These are phyloP conservation scores for Melanotaenia boesemani DNA, from an alignment of 2,797 vertebrate species.

Conservation along the genomic window DNA sequence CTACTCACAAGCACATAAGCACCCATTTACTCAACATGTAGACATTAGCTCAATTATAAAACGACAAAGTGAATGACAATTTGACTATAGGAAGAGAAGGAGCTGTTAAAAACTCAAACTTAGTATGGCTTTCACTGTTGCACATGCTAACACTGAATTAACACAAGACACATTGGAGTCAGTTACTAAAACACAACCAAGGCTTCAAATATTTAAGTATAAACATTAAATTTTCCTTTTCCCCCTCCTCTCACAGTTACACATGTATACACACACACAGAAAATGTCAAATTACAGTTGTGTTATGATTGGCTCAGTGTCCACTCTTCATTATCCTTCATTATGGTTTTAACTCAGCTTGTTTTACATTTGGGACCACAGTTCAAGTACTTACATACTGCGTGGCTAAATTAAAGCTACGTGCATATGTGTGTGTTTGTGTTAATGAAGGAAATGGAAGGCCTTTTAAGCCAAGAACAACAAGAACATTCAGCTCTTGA, in stretches of 20 bases:
- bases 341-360: constrained; percentile 75
- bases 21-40: constrained; percentile 46
- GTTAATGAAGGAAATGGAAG: constrained; percentile 55
- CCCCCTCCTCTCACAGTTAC: constrained; percentile 1
- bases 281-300: constrained; percentile 26
- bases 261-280: constrained; percentile 9
- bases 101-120: constrained; percentile 23
- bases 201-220: not conserved
- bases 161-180: not conserved
- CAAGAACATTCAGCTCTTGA: constrained; percentile 44
- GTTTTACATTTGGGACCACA: constrained; percentile 73
- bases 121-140: not conserved
- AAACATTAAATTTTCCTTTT: constrained; percentile 2
- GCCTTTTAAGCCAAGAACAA: constrained; percentile 73
- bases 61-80: constrained; percentile 49
- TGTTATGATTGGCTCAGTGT: constrained; percentile 77
- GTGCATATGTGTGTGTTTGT: constrained; percentile 33
- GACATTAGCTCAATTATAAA: constrained; percentile 56
- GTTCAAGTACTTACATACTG: constrained; percentile 63
- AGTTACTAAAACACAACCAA: constrained; percentile 1
- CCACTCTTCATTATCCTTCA: constrained; percentile 75
- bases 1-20: constrained; percentile 13
- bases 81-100: constrained; percentile 24
- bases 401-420: constrained; percentile 62
- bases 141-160: not conserved